Evolutionary conservation across 2,888 invertebrate species (phyloP).

Genomic region (Ernsta delagoae): DNA sequence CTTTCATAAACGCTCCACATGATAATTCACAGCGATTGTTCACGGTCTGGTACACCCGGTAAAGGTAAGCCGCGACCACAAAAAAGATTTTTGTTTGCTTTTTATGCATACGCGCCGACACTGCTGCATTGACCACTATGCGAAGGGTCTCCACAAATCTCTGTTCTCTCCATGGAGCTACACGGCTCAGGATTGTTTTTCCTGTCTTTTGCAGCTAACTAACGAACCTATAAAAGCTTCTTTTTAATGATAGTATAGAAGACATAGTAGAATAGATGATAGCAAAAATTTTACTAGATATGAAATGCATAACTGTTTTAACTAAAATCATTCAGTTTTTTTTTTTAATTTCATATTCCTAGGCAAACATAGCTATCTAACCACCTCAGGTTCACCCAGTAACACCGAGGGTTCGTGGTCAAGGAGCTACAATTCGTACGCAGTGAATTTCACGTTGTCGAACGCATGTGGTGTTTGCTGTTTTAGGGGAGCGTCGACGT

Average conservation of each 20-base stretch:
- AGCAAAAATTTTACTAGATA: no score
- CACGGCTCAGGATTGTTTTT: constrained; percentile 9
- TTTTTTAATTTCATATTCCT: not conserved
- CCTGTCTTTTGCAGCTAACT: not conserved
- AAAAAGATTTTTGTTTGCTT: constrained; percentile 79
- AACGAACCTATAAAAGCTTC: no score
- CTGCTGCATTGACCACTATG: constrained; percentile 68
- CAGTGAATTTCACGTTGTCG: constrained; percentile 66
- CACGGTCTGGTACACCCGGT: constrained; percentile 78
- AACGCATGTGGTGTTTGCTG: constrained; percentile 65
- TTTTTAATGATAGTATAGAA: no score
- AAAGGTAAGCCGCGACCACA: constrained; percentile 81
- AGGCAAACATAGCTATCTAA: not conserved
- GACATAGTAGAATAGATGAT: no score
- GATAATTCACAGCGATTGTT: constrained; percentile 80
- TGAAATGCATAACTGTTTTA: no score
- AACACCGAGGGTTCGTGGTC: constrained; percentile 60
- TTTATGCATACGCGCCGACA: constrained; percentile 68
- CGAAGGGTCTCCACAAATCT: constrained; percentile 38
- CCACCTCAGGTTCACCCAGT: constrained; percentile 2
- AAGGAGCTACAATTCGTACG: constrained; percentile 50
- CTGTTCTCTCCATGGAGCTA: constrained; percentile 30
- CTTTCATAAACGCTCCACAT: constrained; percentile 77
- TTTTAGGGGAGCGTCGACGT: constrained; percentile 58
- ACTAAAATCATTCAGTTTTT: no score